Evolutionary conservation across 2,888 invertebrate species (phyloP).

Genomic region (Drosophila melanocephala): DNA sequence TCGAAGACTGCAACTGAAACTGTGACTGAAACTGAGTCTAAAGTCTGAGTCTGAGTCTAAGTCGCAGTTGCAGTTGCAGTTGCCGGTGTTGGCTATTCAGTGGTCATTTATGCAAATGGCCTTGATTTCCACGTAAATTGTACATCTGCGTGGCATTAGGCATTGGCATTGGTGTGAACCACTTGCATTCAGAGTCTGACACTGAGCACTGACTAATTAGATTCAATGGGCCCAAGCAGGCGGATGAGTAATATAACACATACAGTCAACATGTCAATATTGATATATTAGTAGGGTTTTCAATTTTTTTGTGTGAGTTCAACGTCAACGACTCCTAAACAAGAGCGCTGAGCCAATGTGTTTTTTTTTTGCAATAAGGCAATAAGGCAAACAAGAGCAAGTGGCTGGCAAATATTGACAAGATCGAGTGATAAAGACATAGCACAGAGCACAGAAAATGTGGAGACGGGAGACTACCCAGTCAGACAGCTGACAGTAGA

Average conservation of each 20-base stretch:
- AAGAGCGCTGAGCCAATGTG: conserved; percentile 54
- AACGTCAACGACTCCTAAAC: conserved; percentile 65
- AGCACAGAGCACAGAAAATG: conserved; percentile 17
- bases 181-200: conserved; percentile 61
- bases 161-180: conserved; percentile 77
- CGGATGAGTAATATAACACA: conserved; percentile 79
- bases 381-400: conserved; percentile 70
- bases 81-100: conserved; percentile 31
- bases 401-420: conserved; percentile 76
- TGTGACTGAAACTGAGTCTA: conserved; percentile 5
- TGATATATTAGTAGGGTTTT: conserved; percentile 42
- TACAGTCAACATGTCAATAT: conserved; percentile 56
- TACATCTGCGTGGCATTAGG: conserved; percentile 30
- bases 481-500: conserved; percentile 1
- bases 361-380: conserved; percentile 58
- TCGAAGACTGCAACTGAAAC: conserved; percentile 2
- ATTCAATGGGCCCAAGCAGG: conserved; percentile 47
- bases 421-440: conserved; percentile 60
- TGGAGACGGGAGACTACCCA: neutral
- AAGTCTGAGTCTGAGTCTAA: conserved; percentile 1
- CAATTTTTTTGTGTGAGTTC: conserved; percentile 13
- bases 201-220: conserved; percentile 60
- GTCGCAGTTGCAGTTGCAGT: conserved; percentile 5
- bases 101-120: conserved; percentile 75
- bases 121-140: conserved; percentile 70